Conservation (phyloP, 2,888 invertebrate species). For the Gonocerus acuteangulatus region DNA sequence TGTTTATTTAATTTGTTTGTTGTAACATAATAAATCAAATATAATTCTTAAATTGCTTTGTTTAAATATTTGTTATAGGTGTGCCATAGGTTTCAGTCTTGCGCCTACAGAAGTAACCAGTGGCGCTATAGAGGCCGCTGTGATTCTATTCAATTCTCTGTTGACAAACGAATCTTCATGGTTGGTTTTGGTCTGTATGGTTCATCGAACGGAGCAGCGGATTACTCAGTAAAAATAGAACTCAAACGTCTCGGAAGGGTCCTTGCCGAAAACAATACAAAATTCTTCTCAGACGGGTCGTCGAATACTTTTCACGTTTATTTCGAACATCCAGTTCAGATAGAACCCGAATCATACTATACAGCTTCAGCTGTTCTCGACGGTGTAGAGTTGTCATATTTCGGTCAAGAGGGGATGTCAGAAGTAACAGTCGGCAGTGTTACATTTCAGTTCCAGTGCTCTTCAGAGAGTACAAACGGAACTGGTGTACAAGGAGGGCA, state of each 20-base stretch:
- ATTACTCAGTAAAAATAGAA: conserved; percentile 90
- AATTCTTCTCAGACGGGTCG: conserved; percentile 93
- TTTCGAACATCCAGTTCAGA: conserved; percentile 68
- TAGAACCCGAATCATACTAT: conserved; percentile 89
- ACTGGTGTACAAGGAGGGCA: conserved; percentile 96
- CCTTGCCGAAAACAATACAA: conserved; percentile 83
- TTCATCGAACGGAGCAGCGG: conserved; percentile 90
- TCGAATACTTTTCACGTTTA: conserved; percentile 91
- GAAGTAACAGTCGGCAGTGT: conserved; percentile 89
- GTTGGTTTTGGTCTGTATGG: conserved; percentile 94
- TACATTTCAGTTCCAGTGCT: conserved; percentile 95
- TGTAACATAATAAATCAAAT: no score
- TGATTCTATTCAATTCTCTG: conserved; percentile 94
- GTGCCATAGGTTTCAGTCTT: conserved; percentile 91
- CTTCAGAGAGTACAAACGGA: conserved; percentile 93
- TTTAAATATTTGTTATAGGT: conserved; percentile 62
- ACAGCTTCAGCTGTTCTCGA: conserved; percentile 93
- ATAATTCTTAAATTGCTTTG: no score
- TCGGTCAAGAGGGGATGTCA: conserved; percentile 93
- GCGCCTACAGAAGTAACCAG: conserved; percentile 92
- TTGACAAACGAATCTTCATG: conserved; percentile 89
- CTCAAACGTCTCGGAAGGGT: conserved; percentile 81
- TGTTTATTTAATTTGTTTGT: no score
- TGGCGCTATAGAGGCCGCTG: conserved; percentile 95
- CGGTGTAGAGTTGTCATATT: conserved; percentile 89